A percentile compares a stretch with the other conserved stretches of the same genome.
Evolutionary conservation across 2,113 vertebrate genomes (phyloP).

Genomic region (Australoheros scitulus): DNA sequence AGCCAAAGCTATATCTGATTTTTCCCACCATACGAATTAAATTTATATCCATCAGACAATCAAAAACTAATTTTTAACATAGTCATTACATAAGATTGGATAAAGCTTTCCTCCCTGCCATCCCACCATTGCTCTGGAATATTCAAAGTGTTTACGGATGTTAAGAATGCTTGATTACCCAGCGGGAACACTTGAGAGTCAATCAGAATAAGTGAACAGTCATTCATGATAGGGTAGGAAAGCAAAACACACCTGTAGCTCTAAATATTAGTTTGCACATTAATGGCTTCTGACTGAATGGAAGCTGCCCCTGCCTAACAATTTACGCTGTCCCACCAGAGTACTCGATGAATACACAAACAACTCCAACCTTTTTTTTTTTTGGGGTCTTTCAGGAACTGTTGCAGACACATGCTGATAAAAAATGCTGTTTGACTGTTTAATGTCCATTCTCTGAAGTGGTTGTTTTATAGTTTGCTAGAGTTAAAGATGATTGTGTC

Average conservation of each 20-base stretch:
- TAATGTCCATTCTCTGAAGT: slow-evolving; percentile 24
- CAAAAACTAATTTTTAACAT: slow-evolving; percentile 19
- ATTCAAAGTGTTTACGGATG: slow-evolving; percentile 65
- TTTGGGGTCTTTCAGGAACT: slow-evolving; percentile 44
- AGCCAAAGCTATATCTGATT: background rate
- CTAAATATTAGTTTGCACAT: slow-evolving; percentile 48
- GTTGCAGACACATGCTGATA: slow-evolving; percentile 29
- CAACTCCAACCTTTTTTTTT: slow-evolving; percentile 5
- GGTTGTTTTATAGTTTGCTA: slow-evolving; percentile 14
- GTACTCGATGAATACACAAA: slow-evolving; percentile 46
- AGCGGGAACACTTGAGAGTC: slow-evolving; percentile 64
- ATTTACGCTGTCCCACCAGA: slow-evolving; percentile 35
- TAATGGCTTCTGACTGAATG: slow-evolving; percentile 58
- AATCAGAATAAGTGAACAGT: slow-evolving; percentile 64
- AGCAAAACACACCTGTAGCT: slow-evolving; percentile 66
- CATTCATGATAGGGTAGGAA: slow-evolving; percentile 47
- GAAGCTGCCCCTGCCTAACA: slow-evolving; percentile 39
- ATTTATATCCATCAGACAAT: slow-evolving; percentile 28
- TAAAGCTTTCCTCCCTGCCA: slow-evolving; percentile 4
- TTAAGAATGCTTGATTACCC: slow-evolving; percentile 73
- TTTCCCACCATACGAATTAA: background rate
- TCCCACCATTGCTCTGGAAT: slow-evolving; percentile 32
- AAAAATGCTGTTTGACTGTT: slow-evolving; percentile 22
- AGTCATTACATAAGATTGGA: slow-evolving; percentile 6
- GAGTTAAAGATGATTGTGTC: slow-evolving; percentile 24